These are phyloP conservation scores for Eucidaris tribuloides DNA, from an alignment of 35 echinoderm and acorn worm species.

Conservation along the genomic window DNA sequence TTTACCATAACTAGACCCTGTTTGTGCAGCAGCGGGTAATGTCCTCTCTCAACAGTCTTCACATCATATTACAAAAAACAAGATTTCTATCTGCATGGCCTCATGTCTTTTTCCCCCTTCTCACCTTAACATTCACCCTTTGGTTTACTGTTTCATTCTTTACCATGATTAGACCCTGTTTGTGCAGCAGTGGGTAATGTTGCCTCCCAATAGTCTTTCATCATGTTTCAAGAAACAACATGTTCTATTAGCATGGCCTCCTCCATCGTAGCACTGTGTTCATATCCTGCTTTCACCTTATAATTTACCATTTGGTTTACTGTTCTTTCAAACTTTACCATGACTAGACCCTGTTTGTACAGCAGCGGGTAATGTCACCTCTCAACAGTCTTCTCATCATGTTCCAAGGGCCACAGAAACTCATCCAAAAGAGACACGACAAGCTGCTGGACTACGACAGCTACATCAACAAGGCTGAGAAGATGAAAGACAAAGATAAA, in stretches of 20 bases:
- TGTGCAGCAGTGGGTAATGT: slow-evolving; percentile 94
- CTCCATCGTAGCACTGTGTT: too few relatives aligned
- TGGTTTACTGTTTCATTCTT: too few relatives aligned
- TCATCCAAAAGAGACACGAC: slow-evolving; percentile 88
- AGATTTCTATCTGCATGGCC: too few relatives aligned
- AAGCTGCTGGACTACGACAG: slow-evolving; percentile 98
- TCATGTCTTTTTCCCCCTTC: too few relatives aligned
- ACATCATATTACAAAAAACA: slow-evolving; percentile 96
- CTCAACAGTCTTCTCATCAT: slow-evolving; percentile 87
- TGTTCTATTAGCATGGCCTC: too few relatives aligned
- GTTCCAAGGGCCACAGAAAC: slow-evolving; percentile 97
- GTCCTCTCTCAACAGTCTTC: slow-evolving; percentile 75
- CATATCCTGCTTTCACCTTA: too few relatives aligned
- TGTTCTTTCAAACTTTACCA: too few relatives aligned
- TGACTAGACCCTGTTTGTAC: slow-evolving; percentile 98
- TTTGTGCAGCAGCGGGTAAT: slow-evolving; percentile 97
- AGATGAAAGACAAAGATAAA: slow-evolving; percentile 91
- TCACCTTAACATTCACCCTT: too few relatives aligned
- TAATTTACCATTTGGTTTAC: too few relatives aligned
- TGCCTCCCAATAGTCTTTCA: slow-evolving; percentile 79
- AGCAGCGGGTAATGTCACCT: slow-evolving; percentile 91
- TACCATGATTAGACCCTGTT: slow-evolving; percentile 99
- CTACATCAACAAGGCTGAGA: slow-evolving; percentile 87
- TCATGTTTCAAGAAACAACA: slow-evolving; percentile 98
- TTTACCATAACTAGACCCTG: slow-evolving; percentile 90